These are phyloP conservation scores for Acanthornis magna DNA, from an alignment of 2,797 vertebrate genomes.

Conservation along the genomic window DNA sequence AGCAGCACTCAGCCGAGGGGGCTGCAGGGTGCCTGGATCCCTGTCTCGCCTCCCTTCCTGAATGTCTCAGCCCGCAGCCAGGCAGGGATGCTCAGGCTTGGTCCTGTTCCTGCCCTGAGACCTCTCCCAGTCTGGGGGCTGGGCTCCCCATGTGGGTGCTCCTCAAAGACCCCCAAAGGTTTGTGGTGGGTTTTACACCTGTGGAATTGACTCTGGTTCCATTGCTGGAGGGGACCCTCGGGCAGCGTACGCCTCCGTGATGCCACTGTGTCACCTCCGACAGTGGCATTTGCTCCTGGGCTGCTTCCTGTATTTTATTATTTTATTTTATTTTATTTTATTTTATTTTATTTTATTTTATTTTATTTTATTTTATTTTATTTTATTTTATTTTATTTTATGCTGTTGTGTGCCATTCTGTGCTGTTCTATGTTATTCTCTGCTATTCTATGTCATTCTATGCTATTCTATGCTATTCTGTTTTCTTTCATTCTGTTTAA, in stretches of 20 bases:
- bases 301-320: background rate
- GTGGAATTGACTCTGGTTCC: background rate
- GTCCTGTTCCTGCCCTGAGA: background rate
- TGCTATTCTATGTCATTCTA: background rate
- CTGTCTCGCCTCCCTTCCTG: background rate
- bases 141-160: accelerated
- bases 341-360: background rate
- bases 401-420: background rate
- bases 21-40: accelerated
- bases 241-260: background rate
- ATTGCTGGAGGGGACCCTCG: background rate
- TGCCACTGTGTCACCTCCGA: background rate
- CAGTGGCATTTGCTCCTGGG: background rate
- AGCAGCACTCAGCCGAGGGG: accelerated
- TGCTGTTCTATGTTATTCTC: background rate
- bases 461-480: background rate
- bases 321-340: background rate
- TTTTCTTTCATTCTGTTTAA: background rate
- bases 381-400: background rate
- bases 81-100: background rate
- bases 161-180: background rate
- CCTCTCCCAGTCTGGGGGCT: background rate
- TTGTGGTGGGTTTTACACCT: background rate
- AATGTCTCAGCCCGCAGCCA: background rate
- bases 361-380: background rate